A percentile compares a stretch with the other conserved stretches of the same genome.
These are phyloP conservation scores for Rhyzopertha dominica DNA, from an alignment of 1,140 invertebrate genomes.

Conservation along the genomic window DNA sequence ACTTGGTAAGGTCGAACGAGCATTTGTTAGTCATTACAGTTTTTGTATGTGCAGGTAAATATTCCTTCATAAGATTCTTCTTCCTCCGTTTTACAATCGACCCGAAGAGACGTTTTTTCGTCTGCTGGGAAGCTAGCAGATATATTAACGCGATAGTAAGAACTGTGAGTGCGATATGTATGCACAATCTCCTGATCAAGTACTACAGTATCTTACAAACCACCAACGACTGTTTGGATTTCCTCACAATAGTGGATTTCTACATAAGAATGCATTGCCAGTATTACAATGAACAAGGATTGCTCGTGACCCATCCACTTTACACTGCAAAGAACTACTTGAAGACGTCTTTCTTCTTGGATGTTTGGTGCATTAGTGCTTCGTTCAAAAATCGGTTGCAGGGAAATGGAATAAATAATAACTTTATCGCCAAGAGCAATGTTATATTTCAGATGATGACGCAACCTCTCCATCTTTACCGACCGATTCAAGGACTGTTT, in stretches of 20 bases:
- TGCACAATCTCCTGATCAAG: background rate
- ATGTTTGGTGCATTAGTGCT: too few relatives aligned
- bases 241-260: conserved; percentile 44
- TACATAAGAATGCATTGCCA: conserved; percentile 48
- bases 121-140: conserved; percentile 3
- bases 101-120: conserved; percentile 2
- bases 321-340: conserved; percentile 47
- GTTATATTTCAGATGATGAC: too few relatives aligned
- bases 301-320: conserved; percentile 48
- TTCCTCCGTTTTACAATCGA: background rate
- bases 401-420: too few relatives aligned
- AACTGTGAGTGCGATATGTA: conserved; percentile 26
- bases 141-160: conserved; percentile 36
- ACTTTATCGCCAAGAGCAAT: too few relatives aligned
- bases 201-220: background rate
- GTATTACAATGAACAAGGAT: conserved; percentile 45
- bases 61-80: background rate
- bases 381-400: too few relatives aligned
- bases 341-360: conserved; percentile 39
- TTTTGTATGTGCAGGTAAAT: conserved; percentile 6
- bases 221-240: conserved; percentile 33
- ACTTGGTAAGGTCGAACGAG: background rate
- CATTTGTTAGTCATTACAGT: background rate
- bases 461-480: too few relatives aligned
- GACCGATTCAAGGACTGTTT: too few relatives aligned